These are phyloP conservation scores for Ligdia adustata DNA, from an alignment of 2,888 invertebrate genomes.

Conservation along the genomic window DNA sequence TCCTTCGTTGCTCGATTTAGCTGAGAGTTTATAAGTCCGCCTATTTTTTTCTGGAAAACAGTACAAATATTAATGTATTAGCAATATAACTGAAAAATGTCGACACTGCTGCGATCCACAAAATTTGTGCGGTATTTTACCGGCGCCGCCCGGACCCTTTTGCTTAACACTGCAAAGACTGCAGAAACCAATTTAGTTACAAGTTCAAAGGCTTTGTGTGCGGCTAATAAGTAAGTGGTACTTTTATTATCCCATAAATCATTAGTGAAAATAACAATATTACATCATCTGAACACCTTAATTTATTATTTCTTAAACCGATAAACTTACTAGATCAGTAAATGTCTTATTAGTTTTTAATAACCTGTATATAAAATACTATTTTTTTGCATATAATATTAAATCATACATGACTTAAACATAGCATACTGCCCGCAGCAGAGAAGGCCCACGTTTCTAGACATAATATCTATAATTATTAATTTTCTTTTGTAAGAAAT, in stretches of 20 bases:
- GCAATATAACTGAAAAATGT: conserved; percentile 70
- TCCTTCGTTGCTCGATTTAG: conserved; percentile 4
- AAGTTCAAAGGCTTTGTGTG: conserved; percentile 66
- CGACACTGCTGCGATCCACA: conserved; percentile 87
- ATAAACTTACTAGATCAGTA: too few species aligned
- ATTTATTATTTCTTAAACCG: too few species aligned
- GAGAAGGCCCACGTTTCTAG: too few species aligned
- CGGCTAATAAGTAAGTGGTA: conserved; percentile 66
- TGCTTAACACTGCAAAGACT: conserved; percentile 86
- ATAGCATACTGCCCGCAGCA: too few species aligned
- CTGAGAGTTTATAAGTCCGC: conserved; percentile 21
- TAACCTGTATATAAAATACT: too few species aligned
- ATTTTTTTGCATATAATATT: too few species aligned
- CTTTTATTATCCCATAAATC: neutral
- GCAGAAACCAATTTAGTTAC: conserved; percentile 84
- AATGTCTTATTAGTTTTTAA: too few species aligned
- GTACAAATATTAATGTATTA: conserved; percentile 40
- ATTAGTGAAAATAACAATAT: too few species aligned
- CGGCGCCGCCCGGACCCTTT: conserved; percentile 87
- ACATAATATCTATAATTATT: too few species aligned
- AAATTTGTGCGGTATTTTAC: conserved; percentile 90
- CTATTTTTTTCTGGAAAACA: conserved; percentile 18
- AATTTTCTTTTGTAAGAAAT: too few species aligned
- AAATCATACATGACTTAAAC: too few species aligned
- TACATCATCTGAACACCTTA: too few species aligned